These are phyloP conservation scores for Eclectus roratus DNA, from an alignment of 2,113 vertebrate species.

Conservation along the genomic window DNA sequence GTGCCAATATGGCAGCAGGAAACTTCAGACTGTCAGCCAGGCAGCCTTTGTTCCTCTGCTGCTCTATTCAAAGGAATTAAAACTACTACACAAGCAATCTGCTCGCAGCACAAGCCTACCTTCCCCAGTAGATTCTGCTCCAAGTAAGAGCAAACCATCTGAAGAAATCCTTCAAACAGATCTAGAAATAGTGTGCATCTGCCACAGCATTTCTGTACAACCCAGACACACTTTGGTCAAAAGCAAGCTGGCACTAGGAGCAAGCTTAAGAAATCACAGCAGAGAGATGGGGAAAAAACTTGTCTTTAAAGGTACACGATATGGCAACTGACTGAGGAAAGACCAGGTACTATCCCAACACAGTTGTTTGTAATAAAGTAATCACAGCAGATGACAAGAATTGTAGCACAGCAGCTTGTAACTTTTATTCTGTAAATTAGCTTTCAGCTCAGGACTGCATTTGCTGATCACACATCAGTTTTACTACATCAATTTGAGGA, in stretches of 20 bases:
- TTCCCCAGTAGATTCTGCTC: background rate
- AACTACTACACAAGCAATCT: background rate
- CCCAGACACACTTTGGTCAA: background rate
- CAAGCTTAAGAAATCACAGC: background rate
- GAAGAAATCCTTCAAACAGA: background rate
- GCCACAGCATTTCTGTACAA: background rate
- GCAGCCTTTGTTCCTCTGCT: conserved; percentile 33
- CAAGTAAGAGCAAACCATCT: background rate
- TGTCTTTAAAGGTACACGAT: background rate
- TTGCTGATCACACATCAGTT: background rate
- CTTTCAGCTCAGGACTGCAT: background rate
- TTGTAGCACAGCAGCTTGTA: background rate
- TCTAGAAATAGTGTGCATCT: background rate
- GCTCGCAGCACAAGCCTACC: background rate
- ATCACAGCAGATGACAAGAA: background rate
- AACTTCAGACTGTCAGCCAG: background rate
- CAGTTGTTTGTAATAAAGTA: background rate
- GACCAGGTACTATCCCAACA: background rate
- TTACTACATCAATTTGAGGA: background rate
- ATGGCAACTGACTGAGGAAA: background rate
- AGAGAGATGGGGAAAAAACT: background rate
- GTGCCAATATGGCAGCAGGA: conserved; percentile 9
- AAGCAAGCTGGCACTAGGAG: background rate
- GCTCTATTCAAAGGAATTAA: background rate
- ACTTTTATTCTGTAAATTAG: background rate